Percentiles rank a stretch among this genome's conserved stretches.
Conservation (phyloP, 2,888 invertebrate species). For the Alcis repandata region DNA sequence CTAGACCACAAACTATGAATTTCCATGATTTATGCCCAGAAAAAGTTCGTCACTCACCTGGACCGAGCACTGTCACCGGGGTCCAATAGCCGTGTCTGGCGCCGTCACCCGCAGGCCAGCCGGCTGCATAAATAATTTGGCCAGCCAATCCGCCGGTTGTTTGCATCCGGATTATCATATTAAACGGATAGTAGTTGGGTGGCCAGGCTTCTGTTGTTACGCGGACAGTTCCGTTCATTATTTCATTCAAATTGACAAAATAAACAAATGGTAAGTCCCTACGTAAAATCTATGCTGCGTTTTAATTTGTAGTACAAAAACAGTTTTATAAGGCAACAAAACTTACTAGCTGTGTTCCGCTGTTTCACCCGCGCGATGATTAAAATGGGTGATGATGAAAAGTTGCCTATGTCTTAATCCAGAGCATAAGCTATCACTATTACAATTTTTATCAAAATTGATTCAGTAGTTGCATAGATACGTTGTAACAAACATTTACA, state of each 20-base stretch:
- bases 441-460: no score
- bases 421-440: no score
- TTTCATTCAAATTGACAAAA: not conserved
- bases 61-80: slow-evolving; percentile 59
- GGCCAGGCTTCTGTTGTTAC: slow-evolving; percentile 63
- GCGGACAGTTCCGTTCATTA: not conserved
- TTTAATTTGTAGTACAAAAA: no score
- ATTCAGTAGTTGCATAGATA: no score
- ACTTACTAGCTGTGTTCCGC: no score
- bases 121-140: slow-evolving; percentile 85
- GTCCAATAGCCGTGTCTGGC: slow-evolving; percentile 74
- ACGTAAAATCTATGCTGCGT: no score
- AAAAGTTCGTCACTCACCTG: slow-evolving; percentile 67
- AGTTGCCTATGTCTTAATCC: no score
- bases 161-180: slow-evolving; percentile 86
- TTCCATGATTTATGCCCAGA: slow-evolving; percentile 62
- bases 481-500: no score
- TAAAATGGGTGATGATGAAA: no score
- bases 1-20: slow-evolving; percentile 6
- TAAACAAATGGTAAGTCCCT: no score
- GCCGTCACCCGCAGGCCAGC: slow-evolving; percentile 75
- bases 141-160: slow-evolving; percentile 82
- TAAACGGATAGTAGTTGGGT: slow-evolving; percentile 80
- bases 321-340: no score
- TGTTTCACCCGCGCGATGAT: no score